phyloP scores from a whole-genome alignment of 2,113 vertebrate species.

The Bubalus kerabau region DNA sequence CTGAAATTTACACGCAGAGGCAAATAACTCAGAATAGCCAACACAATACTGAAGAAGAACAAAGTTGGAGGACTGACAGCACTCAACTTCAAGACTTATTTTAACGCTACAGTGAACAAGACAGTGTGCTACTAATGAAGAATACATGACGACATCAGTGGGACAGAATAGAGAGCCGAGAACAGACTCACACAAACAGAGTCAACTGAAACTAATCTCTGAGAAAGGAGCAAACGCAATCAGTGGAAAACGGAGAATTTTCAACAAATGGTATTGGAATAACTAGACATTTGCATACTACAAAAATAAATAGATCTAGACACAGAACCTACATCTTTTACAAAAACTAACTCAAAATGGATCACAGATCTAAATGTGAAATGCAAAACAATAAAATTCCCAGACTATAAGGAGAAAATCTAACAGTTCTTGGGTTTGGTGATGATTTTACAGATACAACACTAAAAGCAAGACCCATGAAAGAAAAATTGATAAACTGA shows the following conservation, averaged over 20 bases:
- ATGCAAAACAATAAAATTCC: not conserved
- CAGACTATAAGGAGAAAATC: not conserved
- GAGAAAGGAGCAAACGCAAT: constrained; percentile 1
- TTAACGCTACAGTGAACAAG: not conserved
- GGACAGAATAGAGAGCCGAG: not conserved
- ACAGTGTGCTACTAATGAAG: not conserved
- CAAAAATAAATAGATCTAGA: not conserved
- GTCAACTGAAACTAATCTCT: constrained; percentile 27
- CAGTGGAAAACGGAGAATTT: not conserved
- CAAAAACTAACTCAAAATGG: constrained; percentile 5
- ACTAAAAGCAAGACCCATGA: not conserved
- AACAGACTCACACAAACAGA: not conserved
- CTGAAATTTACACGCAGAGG: not conserved
- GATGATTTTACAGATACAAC: not conserved
- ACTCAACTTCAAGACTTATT: not conserved
- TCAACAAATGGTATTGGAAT: not conserved
- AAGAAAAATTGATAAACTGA: not conserved
- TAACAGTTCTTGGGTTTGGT: not conserved
- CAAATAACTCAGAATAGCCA: not conserved
- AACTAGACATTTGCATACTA: not conserved
- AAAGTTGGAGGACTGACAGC: not conserved
- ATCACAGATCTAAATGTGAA: not conserved
- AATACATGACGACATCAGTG: not conserved
- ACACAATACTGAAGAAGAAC: not conserved
- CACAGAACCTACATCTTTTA: not conserved